Evolutionary conservation across 2,888 invertebrate species (phyloP).

Genomic region (Scaptomyza caliginosa): DNA sequence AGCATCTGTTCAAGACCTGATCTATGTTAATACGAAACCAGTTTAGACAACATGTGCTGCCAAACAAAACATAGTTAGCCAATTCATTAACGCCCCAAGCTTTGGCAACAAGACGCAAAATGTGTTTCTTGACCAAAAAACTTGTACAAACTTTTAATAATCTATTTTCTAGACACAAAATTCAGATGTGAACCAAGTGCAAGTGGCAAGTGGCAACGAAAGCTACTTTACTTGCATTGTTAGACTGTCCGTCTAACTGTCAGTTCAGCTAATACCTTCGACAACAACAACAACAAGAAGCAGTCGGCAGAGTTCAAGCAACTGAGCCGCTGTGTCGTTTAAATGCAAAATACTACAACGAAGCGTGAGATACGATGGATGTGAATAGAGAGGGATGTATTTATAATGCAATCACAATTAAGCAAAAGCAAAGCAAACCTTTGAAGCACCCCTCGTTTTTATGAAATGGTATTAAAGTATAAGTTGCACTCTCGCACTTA

Average conservation of each 20-base stretch:
- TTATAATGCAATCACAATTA: too few species aligned
- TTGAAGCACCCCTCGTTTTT: neutral
- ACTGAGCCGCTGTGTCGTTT: slow-evolving; percentile 28
- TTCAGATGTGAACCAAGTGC: slow-evolving; percentile 2
- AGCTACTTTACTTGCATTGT: slow-evolving; percentile 41
- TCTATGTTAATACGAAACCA: slow-evolving; percentile 18
- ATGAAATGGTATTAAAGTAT: slow-evolving; percentile 13
- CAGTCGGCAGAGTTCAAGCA: slow-evolving; percentile 50
- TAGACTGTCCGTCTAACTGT: slow-evolving; percentile 24
- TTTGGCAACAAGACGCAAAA: neutral
- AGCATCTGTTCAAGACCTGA: neutral
- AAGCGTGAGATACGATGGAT: slow-evolving; percentile 51
- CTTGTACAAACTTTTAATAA: too few species aligned
- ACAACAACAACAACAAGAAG: slow-evolving; percentile 21
- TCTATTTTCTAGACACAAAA: slow-evolving; percentile 5
- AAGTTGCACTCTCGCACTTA: slow-evolving; percentile 20
- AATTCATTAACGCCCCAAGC: slow-evolving; percentile 22
- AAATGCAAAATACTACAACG: slow-evolving; percentile 52
- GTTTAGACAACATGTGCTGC: slow-evolving; percentile 9
- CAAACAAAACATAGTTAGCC: slow-evolving; percentile 11
- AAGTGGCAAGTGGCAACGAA: slow-evolving; percentile 41
- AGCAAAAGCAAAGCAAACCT: too few species aligned
- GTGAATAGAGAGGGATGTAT: neutral
- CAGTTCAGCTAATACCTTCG: slow-evolving; percentile 14
- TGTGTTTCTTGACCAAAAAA: neutral